phyloP scores from a whole-genome alignment of 2,113 vertebrate species.

The Lontra canadensis region DNA sequence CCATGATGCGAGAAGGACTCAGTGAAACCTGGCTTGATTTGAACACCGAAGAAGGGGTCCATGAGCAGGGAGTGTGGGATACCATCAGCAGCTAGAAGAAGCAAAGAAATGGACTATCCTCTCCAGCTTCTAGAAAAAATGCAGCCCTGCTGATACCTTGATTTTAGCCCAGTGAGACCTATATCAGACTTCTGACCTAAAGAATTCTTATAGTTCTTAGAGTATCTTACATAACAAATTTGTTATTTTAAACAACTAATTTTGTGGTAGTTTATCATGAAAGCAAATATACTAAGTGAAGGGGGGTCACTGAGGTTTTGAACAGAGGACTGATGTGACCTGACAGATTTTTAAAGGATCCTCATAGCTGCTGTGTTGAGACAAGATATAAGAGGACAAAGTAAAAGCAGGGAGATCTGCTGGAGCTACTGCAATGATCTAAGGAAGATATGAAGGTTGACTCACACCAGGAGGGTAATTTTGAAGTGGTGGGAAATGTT shows the following conservation, averaged over 20 bases:
- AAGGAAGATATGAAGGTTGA: not conserved
- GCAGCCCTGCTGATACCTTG: not conserved
- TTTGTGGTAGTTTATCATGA: not conserved
- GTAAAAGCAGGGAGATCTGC: not conserved
- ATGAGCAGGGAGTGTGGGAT: not conserved
- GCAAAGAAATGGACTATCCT: not conserved
- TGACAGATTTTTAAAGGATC: not conserved
- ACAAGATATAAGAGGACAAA: not conserved
- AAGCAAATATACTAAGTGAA: not conserved
- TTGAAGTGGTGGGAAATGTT: not conserved
- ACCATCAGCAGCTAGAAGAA: not conserved
- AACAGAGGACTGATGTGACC: not conserved
- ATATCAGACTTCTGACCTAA: not conserved
- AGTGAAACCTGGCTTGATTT: not conserved
- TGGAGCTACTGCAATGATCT: not conserved
- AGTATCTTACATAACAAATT: not conserved
- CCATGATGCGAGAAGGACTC: not conserved
- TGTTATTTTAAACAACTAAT: not conserved
- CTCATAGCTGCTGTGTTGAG: not conserved
- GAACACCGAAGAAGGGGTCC: not conserved
- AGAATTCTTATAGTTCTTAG: not conserved
- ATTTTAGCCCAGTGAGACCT: not conserved
- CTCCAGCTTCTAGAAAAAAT: not conserved
- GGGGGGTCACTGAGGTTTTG: not conserved
- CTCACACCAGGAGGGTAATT: not conserved